These are phyloP conservation scores for Limnephilus lunatus DNA, from an alignment of 2,888 invertebrate species.

Conservation along the genomic window DNA sequence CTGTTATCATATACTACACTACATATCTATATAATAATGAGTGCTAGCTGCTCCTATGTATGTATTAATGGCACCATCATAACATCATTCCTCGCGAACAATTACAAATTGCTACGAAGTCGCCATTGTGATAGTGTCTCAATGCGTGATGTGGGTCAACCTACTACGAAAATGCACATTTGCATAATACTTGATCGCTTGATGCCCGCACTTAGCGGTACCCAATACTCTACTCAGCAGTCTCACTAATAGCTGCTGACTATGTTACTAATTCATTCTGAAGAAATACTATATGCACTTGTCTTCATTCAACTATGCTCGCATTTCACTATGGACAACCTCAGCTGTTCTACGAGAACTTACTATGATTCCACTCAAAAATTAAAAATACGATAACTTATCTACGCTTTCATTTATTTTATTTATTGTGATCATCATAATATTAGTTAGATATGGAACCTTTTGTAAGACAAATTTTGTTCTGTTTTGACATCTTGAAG, in stretches of 20 bases:
- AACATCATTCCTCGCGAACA: not conserved
- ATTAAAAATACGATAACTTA: no score
- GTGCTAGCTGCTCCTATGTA: not conserved
- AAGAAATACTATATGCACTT: not conserved
- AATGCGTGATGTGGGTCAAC: conserved; percentile 42
- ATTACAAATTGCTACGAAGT: conserved; percentile 24
- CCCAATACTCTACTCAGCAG: not conserved
- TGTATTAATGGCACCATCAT: not conserved
- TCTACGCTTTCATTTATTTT: no score
- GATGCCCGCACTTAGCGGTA: not conserved
- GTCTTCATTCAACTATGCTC: not conserved
- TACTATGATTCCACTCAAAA: no score
- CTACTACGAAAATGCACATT: conserved; percentile 43
- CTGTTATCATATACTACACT: not conserved
- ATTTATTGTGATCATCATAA: no score
- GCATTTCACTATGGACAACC: not conserved
- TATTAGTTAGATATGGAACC: no score
- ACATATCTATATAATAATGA: not conserved
- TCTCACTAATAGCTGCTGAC: not conserved
- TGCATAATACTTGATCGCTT: conserved; percentile 33
- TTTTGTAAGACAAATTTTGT: no score
- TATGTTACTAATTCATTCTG: not conserved
- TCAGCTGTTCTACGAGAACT: no score
- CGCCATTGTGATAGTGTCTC: conserved; percentile 30
- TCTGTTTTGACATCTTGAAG: no score